Percentiles rank a stretch among this genome's conserved stretches.
Conservation (phyloP, 2,888 invertebrate species). For the Arrhopalites spinosus region DNA sequence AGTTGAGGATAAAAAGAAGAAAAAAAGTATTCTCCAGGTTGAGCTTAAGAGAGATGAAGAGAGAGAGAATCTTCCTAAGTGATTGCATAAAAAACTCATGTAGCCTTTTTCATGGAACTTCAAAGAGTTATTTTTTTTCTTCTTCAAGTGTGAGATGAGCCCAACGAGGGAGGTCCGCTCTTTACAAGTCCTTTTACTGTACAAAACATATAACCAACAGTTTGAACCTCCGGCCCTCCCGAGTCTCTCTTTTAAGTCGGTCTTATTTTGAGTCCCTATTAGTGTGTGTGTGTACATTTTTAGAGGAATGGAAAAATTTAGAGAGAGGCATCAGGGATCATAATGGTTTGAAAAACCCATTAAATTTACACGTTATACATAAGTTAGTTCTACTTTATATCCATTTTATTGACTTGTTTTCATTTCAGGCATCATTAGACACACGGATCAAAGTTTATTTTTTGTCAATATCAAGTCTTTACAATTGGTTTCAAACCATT, state of each 20-base stretch:
- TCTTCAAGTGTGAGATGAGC: not conserved
- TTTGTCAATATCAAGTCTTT: too few species aligned
- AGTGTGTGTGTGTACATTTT: too few species aligned
- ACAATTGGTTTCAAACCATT: too few species aligned
- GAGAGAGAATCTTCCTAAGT: not conserved
- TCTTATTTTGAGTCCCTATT: not conserved
- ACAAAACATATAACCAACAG: not conserved
- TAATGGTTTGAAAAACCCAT: not conserved
- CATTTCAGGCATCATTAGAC: not conserved
- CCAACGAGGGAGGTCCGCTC: slow-evolving; percentile 12
- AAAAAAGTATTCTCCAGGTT: not conserved
- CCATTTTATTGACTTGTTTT: not conserved
- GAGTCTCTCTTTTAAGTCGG: not conserved
- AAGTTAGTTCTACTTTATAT: not conserved
- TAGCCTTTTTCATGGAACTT: too few species aligned
- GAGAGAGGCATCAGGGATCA: not conserved
- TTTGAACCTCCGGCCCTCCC: not conserved
- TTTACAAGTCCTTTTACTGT: not conserved
- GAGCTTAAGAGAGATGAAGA: not conserved
- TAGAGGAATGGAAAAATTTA: not conserved
- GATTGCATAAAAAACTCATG: not conserved
- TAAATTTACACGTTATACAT: not conserved
- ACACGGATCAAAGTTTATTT: too few species aligned
- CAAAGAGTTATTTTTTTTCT: too few species aligned
- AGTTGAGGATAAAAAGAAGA: too few species aligned